These are phyloP conservation scores for Lottia scabra DNA, from an alignment of 2,888 invertebrate species.

Conservation along the genomic window DNA sequence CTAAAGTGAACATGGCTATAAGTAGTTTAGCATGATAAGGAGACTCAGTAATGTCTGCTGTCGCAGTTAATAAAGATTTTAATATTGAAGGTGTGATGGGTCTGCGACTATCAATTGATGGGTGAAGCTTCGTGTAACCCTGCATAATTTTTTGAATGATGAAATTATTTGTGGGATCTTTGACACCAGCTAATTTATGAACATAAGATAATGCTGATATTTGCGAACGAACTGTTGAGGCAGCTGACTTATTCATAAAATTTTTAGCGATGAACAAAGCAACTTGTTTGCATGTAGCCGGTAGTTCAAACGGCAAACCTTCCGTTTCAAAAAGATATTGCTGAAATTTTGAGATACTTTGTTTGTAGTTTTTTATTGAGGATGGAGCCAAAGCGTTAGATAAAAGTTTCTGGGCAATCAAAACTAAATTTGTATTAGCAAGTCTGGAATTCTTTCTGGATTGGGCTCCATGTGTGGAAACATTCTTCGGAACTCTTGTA, in stretches of 20 bases:
- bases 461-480: background rate
- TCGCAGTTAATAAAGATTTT: background rate
- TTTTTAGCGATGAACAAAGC: too few species aligned
- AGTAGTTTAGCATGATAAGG: background rate
- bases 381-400: too few species aligned
- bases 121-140: background rate
- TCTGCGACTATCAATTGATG: background rate
- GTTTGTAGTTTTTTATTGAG: too few species aligned
- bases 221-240: too few species aligned
- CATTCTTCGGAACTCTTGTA: background rate
- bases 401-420: too few species aligned
- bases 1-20: background rate
- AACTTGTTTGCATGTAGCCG: too few species aligned
- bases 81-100: background rate
- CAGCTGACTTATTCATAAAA: too few species aligned
- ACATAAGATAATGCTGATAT: background rate
- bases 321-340: too few species aligned
- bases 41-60: background rate
- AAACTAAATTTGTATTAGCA: too few species aligned
- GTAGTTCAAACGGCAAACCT: too few species aligned
- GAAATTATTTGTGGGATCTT: conserved; percentile 5
- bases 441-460: too few species aligned
- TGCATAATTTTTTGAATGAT: background rate
- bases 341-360: too few species aligned
- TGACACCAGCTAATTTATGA: background rate